Conservation (phyloP, 2,797 vertebrate species). For the Sebastiscus tertius region DNA sequence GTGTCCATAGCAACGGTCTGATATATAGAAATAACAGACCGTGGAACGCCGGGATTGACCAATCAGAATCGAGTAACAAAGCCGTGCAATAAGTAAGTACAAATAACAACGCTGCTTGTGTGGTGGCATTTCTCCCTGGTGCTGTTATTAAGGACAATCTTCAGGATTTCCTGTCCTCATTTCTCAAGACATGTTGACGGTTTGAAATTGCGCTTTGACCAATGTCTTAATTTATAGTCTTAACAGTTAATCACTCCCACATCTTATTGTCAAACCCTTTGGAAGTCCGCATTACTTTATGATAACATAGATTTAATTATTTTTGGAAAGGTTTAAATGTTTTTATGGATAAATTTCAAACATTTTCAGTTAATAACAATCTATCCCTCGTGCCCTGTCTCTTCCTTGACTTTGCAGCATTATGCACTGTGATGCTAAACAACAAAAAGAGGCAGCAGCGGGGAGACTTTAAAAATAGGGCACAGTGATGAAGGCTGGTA, state of each 20-base stretch:
- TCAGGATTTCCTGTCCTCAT: background rate
- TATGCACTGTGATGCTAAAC: background rate
- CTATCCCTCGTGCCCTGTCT: background rate
- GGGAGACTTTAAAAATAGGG: slow-evolving; percentile 10
- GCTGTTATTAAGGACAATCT: background rate
- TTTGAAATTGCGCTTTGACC: background rate
- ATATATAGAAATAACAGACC: too few relatives aligned
- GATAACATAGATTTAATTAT: background rate
- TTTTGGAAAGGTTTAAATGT: background rate
- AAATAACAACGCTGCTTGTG: background rate
- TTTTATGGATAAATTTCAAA: background rate
- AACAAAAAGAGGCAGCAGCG: background rate
- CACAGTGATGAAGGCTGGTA: slow-evolving; percentile 24
- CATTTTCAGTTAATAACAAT: background rate
- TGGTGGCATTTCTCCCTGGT: background rate
- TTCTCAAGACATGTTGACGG: background rate
- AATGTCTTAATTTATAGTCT: background rate
- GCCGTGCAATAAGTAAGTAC: background rate
- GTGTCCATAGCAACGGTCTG: too few relatives aligned
- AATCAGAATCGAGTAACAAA: too few relatives aligned
- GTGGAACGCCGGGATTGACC: too few relatives aligned
- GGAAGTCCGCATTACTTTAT: background rate
- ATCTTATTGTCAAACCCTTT: background rate
- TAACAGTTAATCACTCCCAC: background rate
- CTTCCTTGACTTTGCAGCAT: background rate